These are phyloP conservation scores for Chiroxiphia lanceolata DNA, from an alignment of 2,797 vertebrate genomes.

Conservation along the genomic window DNA sequence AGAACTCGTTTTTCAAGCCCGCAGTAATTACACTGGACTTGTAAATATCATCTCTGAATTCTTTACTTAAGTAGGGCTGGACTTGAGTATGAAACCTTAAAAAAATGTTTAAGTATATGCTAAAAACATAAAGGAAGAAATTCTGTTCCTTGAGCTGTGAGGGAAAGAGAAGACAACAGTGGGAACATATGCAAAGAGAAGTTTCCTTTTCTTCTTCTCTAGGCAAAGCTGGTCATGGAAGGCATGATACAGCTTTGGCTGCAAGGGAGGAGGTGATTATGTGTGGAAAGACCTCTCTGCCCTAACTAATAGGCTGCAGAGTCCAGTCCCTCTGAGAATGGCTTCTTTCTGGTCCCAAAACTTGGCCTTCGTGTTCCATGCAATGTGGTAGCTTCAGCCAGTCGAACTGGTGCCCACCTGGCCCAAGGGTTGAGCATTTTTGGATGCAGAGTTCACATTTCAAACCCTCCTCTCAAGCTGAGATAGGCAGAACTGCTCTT, in stretches of 20 bases:
- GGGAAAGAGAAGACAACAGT: background rate
- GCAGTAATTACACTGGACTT: constrained; percentile 66
- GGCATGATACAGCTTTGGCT: background rate
- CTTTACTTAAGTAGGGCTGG: constrained; percentile 48
- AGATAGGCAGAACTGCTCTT: background rate
- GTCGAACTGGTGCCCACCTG: background rate
- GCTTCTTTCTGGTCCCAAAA: background rate
- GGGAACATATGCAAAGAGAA: background rate
- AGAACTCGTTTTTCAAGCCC: constrained; percentile 55
- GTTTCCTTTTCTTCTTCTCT: background rate
- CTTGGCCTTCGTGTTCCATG: background rate
- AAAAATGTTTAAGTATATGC: background rate
- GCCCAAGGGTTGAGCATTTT: background rate
- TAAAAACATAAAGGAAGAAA: background rate
- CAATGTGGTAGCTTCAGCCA: background rate
- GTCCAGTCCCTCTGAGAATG: background rate
- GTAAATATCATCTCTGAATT: constrained; percentile 64
- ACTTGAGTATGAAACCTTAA: constrained; percentile 1
- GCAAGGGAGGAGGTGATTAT: background rate
- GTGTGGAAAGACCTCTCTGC: background rate
- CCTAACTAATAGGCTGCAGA: background rate
- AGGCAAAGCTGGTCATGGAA: background rate
- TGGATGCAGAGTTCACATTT: fast-evolving
- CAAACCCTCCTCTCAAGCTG: background rate
- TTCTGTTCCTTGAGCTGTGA: background rate